These are phyloP conservation scores for Murina feae DNA, from an alignment of 2,113 vertebrate species.

Conservation along the genomic window DNA sequence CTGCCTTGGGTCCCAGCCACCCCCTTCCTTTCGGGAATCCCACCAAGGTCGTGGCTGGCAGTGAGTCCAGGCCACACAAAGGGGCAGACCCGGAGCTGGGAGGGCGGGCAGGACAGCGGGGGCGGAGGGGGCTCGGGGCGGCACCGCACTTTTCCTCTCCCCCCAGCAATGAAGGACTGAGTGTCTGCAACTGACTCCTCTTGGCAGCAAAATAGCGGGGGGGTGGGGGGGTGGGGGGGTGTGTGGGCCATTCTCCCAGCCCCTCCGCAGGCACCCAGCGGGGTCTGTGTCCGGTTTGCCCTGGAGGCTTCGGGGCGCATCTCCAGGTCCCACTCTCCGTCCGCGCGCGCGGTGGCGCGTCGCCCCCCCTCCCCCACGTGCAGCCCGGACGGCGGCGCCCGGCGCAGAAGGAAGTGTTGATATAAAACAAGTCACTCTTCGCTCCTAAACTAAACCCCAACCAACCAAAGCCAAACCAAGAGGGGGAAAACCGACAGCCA, in stretches of 20 bases:
- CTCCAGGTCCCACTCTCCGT: not conserved
- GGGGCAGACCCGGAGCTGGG: constrained; percentile 36
- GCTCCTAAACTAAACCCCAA: constrained; percentile 54
- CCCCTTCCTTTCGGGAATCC: constrained; percentile 52
- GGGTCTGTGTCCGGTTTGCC: not conserved
- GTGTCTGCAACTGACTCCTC: constrained; percentile 24
- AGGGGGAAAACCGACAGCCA: constrained; percentile 52
- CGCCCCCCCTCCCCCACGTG: not conserved
- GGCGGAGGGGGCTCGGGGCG: constrained; percentile 19
- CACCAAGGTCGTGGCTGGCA: constrained; percentile 56
- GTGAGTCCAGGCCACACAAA: constrained; percentile 76
- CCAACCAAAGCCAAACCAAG: constrained; percentile 49
- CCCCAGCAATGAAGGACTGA: constrained; percentile 62
- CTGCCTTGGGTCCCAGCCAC: constrained; percentile 35
- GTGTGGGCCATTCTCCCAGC: not conserved
- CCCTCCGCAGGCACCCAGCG: not conserved
- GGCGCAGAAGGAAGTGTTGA: constrained; percentile 21
- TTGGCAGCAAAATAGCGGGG: not conserved
- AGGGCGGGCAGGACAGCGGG: not conserved
- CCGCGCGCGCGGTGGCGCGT: not conserved
- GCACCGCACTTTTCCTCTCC: not conserved
- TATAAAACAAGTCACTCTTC: constrained; percentile 49
- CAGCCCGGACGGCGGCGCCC: not conserved
- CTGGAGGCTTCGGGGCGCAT: not conserved
- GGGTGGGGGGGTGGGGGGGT: not conserved